phyloP scores from a whole-genome alignment of 2,113 vertebrate species.

The Poeciliopsis prolifica region DNA sequence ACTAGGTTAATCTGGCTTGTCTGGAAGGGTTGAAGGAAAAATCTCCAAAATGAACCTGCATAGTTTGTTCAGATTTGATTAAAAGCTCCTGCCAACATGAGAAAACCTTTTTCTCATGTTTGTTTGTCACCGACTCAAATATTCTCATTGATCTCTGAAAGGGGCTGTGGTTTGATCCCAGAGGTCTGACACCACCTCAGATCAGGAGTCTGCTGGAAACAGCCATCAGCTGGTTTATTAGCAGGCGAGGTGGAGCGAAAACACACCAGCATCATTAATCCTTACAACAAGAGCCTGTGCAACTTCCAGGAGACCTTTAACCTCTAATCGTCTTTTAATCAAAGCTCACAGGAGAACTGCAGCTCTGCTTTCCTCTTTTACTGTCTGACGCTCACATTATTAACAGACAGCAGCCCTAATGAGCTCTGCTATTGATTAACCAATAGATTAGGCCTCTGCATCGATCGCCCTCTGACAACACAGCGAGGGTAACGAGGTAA shows the following conservation, averaged over 20 bases:
- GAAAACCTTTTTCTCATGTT: too few relatives aligned
- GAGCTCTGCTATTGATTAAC: not conserved
- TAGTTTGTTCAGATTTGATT: not conserved
- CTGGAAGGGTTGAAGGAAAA: not conserved
- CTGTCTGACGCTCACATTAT: not conserved
- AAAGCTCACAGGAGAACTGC: not conserved
- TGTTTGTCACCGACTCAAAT: not conserved
- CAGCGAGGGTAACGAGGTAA: not conserved
- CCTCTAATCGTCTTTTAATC: not conserved
- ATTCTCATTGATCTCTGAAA: not conserved
- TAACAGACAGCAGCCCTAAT: not conserved
- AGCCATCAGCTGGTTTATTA: not conserved
- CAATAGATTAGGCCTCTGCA: not conserved
- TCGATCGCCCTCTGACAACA: not conserved
- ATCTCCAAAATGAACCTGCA: not conserved
- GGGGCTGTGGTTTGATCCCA: not conserved
- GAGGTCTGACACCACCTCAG: not conserved
- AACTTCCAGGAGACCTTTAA: not conserved
- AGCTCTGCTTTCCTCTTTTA: not conserved
- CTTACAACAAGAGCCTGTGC: not conserved
- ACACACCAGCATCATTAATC: not conserved
- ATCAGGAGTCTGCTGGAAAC: not conserved
- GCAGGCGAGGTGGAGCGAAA: not conserved
- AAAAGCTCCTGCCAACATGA: too few relatives aligned
- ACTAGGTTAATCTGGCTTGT: not conserved